phyloP scores from a whole-genome alignment of 2,888 invertebrate genomes.

The Eudemis profundana region DNA sequence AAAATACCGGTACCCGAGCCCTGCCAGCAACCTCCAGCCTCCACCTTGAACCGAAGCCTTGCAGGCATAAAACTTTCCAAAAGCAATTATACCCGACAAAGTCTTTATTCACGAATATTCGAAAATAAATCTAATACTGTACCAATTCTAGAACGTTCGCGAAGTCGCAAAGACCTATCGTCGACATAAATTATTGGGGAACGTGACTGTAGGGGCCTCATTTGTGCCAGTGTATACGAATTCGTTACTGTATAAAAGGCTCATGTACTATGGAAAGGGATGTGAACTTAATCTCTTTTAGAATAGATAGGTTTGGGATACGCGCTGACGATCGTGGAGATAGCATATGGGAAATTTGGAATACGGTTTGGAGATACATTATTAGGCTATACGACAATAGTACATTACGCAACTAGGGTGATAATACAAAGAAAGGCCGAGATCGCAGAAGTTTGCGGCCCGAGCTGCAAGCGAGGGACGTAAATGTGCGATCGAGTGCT shows the following conservation, averaged over 20 bases:
- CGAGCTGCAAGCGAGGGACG: too few species aligned
- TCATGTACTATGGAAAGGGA: not conserved
- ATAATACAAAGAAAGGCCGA: too few species aligned
- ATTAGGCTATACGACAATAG: not conserved
- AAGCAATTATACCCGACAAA: not conserved
- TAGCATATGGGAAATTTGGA: conserved; percentile 2
- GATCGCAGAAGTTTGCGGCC: too few species aligned
- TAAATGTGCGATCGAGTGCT: too few species aligned
- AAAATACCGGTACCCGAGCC: too few species aligned
- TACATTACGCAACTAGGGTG: not conserved
- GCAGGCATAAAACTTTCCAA: not conserved
- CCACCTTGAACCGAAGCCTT: too few species aligned
- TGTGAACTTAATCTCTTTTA: not conserved
- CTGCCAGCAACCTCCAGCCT: too few species aligned
- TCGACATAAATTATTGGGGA: conserved; percentile 17
- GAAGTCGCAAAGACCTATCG: not conserved
- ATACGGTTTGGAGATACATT: not conserved
- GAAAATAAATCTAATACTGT: conserved; percentile 7
- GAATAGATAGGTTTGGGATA: not conserved
- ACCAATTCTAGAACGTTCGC: conserved; percentile 1
- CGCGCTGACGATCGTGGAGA: not conserved
- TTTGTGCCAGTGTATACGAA: not conserved
- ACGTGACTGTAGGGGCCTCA: conserved; percentile 18
- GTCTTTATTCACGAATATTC: not conserved
- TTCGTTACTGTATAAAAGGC: not conserved